A percentile compares a stretch with the other conserved stretches of the same genome.
phyloP scores from a whole-genome alignment of 2,888 invertebrate species.

The Imbricaverruca yamaguchii region DNA sequence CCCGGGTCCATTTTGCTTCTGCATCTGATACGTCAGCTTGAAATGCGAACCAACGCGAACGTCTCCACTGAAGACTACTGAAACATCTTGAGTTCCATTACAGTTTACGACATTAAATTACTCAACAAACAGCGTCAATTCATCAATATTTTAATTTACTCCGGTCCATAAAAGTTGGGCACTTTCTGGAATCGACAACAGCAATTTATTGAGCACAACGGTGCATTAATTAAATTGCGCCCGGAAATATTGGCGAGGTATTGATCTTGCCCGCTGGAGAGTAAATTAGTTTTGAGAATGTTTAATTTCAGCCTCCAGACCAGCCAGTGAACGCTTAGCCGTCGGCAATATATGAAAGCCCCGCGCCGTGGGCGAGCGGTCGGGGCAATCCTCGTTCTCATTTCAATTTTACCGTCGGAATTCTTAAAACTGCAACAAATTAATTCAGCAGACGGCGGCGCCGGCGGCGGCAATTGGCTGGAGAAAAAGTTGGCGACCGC shows the following conservation, averaged over 20 bases:
- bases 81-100: too few relatives aligned
- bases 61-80: too few relatives aligned
- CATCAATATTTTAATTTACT: slow-evolving; percentile 18
- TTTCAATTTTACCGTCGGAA: slow-evolving; percentile 15
- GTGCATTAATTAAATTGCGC: slow-evolving; percentile 20
- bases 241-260: not conserved
- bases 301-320: slow-evolving; percentile 1
- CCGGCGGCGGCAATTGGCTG: not conserved
- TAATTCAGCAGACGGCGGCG: not conserved
- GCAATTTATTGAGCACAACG: slow-evolving; percentile 1
- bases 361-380: not conserved
- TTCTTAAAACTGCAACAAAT: slow-evolving; percentile 20
- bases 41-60: too few relatives aligned
- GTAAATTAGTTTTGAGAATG: slow-evolving; percentile 20
- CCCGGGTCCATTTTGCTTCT: too few relatives aligned
- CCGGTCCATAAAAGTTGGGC: slow-evolving; percentile 4
- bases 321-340: not conserved
- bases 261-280: slow-evolving; percentile 15
- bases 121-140: slow-evolving; percentile 14
- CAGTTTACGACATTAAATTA: not conserved
- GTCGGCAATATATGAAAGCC: not conserved
- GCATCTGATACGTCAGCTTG: too few relatives aligned
- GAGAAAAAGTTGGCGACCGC: not conserved
- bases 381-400: not conserved
- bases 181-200: slow-evolving; percentile 18